Evolutionary conservation across 2,113 vertebrate genomes (phyloP).

Genomic region (Smithornis capensis): DNA sequence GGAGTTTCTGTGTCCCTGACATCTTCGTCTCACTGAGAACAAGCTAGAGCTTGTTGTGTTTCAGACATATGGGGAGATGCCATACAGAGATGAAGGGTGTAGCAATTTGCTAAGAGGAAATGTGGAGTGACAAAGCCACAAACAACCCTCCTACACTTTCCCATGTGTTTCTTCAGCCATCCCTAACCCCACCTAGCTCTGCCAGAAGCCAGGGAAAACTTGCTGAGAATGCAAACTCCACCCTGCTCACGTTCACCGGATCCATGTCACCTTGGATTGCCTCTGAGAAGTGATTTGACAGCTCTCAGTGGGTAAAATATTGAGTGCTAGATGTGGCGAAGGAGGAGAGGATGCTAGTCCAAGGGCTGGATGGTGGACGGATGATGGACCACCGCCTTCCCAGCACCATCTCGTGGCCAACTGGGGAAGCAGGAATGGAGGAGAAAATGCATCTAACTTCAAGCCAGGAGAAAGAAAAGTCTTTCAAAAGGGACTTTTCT

Average conservation of each 20-base stretch:
- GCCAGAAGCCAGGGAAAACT: not conserved
- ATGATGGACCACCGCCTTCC: not conserved
- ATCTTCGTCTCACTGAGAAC: not conserved
- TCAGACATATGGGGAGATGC: not conserved
- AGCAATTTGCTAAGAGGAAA: not conserved
- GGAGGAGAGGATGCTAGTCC: not conserved
- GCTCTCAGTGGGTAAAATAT: not conserved
- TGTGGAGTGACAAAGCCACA: not conserved
- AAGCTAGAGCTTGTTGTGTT: not conserved
- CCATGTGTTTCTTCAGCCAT: not conserved
- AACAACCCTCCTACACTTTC: not conserved
- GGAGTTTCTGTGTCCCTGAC: not conserved
- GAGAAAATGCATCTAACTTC: not conserved
- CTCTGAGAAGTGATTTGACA: not conserved
- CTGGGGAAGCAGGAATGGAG: not conserved
- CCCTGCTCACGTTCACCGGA: not conserved
- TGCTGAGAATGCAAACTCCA: not conserved
- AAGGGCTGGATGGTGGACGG: not conserved
- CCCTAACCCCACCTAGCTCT: not conserved
- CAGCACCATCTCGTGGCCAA: conserved; percentile 32
- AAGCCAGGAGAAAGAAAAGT: not conserved
- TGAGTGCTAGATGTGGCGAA: not conserved
- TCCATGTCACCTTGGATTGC: not conserved
- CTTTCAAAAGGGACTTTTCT: not conserved
- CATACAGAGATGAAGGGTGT: not conserved